Conservation (phyloP, 2,888 invertebrate genomes). For the Xylophagus ater region DNA sequence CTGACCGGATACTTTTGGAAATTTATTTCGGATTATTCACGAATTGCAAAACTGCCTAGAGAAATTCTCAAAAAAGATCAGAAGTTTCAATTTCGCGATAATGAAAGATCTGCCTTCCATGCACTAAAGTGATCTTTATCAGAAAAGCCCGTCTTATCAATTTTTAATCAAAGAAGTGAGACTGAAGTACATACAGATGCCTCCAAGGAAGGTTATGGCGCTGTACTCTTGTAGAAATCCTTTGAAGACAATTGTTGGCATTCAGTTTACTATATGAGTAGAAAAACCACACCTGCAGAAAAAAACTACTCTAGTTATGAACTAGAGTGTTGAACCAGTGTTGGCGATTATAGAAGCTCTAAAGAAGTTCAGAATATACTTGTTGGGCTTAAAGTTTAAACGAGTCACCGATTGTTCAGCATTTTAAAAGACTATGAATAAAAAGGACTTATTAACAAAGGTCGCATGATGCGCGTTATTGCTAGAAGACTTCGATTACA, state of each 20-base stretch:
- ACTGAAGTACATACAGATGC: too few species aligned
- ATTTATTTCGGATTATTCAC: too few species aligned
- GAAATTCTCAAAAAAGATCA: too few species aligned
- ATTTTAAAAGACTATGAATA: conserved; percentile 26
- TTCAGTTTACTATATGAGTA: conserved; percentile 26
- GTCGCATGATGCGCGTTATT: conserved; percentile 20
- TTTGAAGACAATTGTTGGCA: conserved; percentile 21
- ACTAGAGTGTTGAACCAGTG: conserved; percentile 27
- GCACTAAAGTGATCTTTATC: too few species aligned
- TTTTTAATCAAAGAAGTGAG: too few species aligned
- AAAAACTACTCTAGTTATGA: conserved; percentile 27
- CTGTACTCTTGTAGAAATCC: conserved; percentile 22
- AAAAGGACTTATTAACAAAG: conserved; percentile 22
- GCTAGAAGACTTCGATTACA: conserved; percentile 20
- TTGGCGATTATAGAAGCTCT: conserved; percentile 21
- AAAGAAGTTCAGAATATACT: background rate
- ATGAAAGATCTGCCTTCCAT: too few species aligned
- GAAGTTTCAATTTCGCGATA: too few species aligned
- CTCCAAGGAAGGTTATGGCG: conserved; percentile 25
- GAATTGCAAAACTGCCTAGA: too few species aligned
- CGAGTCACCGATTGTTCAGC: conserved; percentile 28
- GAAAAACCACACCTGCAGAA: conserved; percentile 25
- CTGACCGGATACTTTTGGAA: too few species aligned
- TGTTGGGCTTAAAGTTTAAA: conserved; percentile 23
- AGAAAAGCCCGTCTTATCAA: too few species aligned